Percentiles rank a stretch among this genome's conserved stretches.
phyloP scores from a whole-genome alignment of 2,797 vertebrate genomes.

The Hybognathus amarus region DNA sequence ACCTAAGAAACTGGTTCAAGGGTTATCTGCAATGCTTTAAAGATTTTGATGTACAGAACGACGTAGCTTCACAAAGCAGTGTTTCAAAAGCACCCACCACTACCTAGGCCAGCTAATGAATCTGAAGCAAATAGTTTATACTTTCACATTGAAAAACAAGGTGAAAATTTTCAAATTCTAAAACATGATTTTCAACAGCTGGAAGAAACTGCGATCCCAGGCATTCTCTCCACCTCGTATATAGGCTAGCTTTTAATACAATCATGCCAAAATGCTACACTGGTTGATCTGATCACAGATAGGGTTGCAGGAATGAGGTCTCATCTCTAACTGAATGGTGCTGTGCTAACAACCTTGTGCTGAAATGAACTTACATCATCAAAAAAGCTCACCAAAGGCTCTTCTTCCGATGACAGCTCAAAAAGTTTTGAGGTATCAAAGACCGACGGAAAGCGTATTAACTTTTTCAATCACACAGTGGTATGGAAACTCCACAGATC shows the following conservation, averaged over 20 bases:
- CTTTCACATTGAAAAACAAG: neutral
- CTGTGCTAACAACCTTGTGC: conserved; percentile 11
- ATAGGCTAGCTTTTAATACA: neutral
- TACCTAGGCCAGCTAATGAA: neutral
- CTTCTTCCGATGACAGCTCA: conserved; percentile 23
- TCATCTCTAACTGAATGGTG: neutral
- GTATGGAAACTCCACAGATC: conserved; percentile 21
- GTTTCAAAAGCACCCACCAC: neutral
- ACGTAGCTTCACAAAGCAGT: neutral
- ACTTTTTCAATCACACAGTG: conserved; percentile 24
- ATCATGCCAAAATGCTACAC: neutral
- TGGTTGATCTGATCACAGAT: conserved; percentile 13
- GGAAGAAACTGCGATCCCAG: neutral
- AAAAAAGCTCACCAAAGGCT: conserved; percentile 31
- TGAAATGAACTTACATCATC: conserved; percentile 30
- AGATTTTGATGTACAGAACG: neutral
- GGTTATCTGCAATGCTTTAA: no score
- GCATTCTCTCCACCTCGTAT: neutral
- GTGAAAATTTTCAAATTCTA: neutral
- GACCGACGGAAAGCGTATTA: conserved; percentile 10
- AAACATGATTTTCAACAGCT: neutral
- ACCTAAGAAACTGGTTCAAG: no score
- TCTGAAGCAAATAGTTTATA: neutral
- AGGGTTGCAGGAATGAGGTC: conserved; percentile 9
- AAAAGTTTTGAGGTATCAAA: conserved; percentile 33